Evolutionary conservation across 1,140 invertebrate species (phyloP).

Genomic region (Leptinotarsa texana): DNA sequence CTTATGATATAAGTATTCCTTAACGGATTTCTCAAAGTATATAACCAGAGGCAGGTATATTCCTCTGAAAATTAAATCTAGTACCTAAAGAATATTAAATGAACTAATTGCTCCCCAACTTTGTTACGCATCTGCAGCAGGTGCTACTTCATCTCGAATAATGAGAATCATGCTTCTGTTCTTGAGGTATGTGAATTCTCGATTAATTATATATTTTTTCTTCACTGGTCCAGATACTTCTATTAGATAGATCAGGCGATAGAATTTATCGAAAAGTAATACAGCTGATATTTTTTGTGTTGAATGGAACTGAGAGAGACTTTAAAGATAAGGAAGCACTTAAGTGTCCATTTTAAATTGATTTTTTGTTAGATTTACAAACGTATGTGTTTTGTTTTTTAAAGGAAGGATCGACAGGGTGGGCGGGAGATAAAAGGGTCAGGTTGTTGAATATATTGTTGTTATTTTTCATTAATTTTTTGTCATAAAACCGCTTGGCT

Average conservation of each 20-base stretch:
- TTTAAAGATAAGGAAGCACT: neutral
- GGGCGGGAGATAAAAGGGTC: too few relatives aligned
- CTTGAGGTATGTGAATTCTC: neutral
- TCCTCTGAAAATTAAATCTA: neutral
- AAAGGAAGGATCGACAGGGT: too few relatives aligned
- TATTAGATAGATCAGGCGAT: neutral
- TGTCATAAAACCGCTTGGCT: too few relatives aligned
- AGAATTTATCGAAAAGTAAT: neutral
- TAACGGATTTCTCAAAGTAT: neutral
- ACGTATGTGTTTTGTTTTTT: neutral
- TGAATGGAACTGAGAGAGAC: neutral
- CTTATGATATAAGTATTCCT: neutral
- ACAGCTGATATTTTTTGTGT: constrained; percentile 6
- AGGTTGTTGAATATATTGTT: too few relatives aligned
- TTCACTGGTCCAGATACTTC: neutral
- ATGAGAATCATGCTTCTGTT: neutral
- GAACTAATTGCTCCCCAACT: neutral
- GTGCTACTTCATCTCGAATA: neutral
- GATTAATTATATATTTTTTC: neutral
- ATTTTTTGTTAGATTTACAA: neutral
- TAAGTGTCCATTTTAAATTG: neutral
- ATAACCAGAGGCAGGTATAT: neutral
- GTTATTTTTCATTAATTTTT: too few relatives aligned
- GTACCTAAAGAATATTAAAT: neutral
- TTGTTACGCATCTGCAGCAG: neutral